These are phyloP conservation scores for Epinotia ramella DNA, from an alignment of 2,888 invertebrate species.

Conservation along the genomic window DNA sequence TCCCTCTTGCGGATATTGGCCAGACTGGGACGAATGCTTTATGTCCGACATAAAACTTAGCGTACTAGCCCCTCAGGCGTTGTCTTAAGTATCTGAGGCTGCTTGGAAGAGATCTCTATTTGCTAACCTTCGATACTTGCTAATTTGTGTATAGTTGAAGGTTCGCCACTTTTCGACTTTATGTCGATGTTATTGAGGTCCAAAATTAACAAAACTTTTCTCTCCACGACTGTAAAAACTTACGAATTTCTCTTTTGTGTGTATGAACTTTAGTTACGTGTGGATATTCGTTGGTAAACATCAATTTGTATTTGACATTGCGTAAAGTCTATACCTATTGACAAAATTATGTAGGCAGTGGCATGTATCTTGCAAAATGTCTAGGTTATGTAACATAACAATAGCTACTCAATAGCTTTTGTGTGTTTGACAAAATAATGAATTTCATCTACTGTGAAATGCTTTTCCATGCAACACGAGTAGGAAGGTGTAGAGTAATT, in stretches of 20 bases:
- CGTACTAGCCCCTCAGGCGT: no score
- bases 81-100: slow-evolving; percentile 20
- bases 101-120: slow-evolving; percentile 41
- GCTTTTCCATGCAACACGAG: background rate
- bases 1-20: no score
- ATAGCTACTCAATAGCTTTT: background rate
- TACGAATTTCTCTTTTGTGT: no score
- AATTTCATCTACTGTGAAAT: background rate
- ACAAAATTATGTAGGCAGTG: background rate
- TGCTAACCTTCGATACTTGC: slow-evolving; percentile 12
- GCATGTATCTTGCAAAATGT: background rate
- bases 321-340: background rate
- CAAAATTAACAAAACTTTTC: no score
- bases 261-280: no score
- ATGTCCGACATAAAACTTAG: no score
- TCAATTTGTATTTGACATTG: background rate
- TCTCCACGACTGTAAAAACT: no score
- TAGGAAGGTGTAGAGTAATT: background rate
- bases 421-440: background rate
- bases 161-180: no score
- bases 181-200: no score
- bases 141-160: slow-evolving; percentile 11
- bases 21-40: no score
- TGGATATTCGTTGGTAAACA: background rate
- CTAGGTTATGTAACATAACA: background rate